Evolutionary conservation across 2,797 vertebrate genomes (phyloP), one percentile per base, ranked within the genome.

Genomic region (Chelon labrosus): DNA sequence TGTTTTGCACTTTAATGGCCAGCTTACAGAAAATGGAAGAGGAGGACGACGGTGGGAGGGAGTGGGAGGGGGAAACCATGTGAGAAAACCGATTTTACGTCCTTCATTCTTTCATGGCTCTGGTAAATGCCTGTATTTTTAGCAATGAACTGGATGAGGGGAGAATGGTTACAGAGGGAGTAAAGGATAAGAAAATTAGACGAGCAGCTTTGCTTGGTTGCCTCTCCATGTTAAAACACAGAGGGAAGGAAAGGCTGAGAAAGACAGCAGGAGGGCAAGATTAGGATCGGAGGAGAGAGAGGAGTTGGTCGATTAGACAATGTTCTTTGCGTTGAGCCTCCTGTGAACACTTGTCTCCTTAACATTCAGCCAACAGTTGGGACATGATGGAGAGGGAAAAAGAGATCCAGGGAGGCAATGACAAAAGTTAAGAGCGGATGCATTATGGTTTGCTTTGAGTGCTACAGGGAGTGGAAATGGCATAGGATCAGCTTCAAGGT

Each of bases 61-160:
- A 42, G 38, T 20, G 19, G 35, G 47, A 16, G 12, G 22, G n/a
- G 17, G 37, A 56, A 77, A 35, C 35, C 2, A 17, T 51, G 58
- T 64, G 67, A 39, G 37, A 20, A 70, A 75, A 62, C 39, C 11
- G 5, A 75, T 74, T 82, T 76, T 52, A 54, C 7, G 16, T 67
- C 35, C 19, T 27, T 80, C 31, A 35, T 75, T 65, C 55, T 73
- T 55, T 79, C 35, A n/a, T 49, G 58, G 55, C 50, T 84, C 20
- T 73, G 39, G 52, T 65, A 66, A 73, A 79, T 65, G 44, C 35
- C 35, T 58, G 10, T 77, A 72, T 80, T 84, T 82, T 88, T 73
- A 77, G 67, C 31, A 64, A 57, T 52, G 16, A 78, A 50, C 51
- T 39, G 49, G 27, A 47, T 59, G 63, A 52, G 10, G 35, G 11